These are phyloP conservation scores for Eubasilissa regina DNA, from an alignment of 1,140 invertebrate genomes.

Conservation along the genomic window DNA sequence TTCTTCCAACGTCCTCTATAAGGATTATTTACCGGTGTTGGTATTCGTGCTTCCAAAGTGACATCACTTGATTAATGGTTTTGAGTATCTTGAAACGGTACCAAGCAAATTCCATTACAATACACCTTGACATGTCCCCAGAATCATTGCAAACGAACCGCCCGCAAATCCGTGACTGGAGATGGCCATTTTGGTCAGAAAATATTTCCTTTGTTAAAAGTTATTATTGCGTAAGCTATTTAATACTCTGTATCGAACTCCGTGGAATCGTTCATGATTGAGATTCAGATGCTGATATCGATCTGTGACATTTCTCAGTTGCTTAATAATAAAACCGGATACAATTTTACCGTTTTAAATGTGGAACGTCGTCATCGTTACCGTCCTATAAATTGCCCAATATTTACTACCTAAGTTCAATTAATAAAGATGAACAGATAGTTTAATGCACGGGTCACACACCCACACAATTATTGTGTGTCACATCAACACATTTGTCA, in stretches of 20 bases:
- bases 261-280: neutral
- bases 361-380: neutral
- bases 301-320: neutral
- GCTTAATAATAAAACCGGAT: neutral
- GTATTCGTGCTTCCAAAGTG: no score
- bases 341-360: neutral
- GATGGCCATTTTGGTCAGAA: neutral
- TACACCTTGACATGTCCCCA: constrained; percentile 14
- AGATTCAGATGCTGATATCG: neutral
- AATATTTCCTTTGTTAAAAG: constrained; percentile 23
- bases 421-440: no score
- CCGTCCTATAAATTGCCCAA: no score
- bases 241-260: neutral
- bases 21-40: no score
- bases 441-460: no score
- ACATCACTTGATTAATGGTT: neutral
- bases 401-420: no score
- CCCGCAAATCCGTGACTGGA: constrained; percentile 20
- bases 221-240: constrained; percentile 12
- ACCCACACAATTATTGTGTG: no score
- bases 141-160: constrained; percentile 20
- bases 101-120: neutral
- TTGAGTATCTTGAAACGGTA: constrained; percentile 3
- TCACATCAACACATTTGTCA: no score
- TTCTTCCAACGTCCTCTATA: no score